A percentile compares a stretch with the other conserved stretches of the same genome.
phyloP scores from a whole-genome alignment of 2,113 vertebrate species.

The Periophthalmus modestus region DNA sequence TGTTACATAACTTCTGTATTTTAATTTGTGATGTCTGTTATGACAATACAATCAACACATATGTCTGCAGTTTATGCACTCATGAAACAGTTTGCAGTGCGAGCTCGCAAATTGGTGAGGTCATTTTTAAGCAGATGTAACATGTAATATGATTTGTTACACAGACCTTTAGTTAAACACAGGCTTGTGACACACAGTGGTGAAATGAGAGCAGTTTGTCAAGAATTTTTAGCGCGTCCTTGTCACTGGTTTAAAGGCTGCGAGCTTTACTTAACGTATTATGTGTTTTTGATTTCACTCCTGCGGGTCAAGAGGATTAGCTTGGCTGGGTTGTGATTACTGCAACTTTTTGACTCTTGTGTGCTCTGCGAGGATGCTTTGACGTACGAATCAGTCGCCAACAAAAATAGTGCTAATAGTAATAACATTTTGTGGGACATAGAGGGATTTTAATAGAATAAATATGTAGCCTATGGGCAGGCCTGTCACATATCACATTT shows the following conservation, averaged over 20 bases:
- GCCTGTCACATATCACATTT: no score
- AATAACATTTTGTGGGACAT: background rate
- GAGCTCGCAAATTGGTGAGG: background rate
- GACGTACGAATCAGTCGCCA: background rate
- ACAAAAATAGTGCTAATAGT: background rate
- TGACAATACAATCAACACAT: no score
- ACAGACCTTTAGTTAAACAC: background rate
- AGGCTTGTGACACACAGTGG: constrained; percentile 36
- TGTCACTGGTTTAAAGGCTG: constrained; percentile 31
- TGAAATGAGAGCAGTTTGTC: constrained; percentile 30
- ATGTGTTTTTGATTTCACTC: constrained; percentile 51
- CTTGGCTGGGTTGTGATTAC: constrained; percentile 49
- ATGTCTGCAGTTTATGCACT: no score
- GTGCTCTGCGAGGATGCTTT: constrained; percentile 34
- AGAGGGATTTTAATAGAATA: background rate
- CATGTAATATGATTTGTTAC: background rate
- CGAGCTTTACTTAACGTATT: constrained; percentile 37
- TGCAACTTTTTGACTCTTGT: constrained; percentile 43
- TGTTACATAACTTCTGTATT: no score
- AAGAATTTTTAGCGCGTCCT: constrained; percentile 48
- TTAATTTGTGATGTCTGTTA: no score
- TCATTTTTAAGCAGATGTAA: background rate
- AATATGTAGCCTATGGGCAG: background rate
- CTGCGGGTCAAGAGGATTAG: constrained; percentile 60
- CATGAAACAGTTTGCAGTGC: no score